Conservation (phyloP, 1,140 invertebrate genomes). For the Papilio polyxenes region DNA sequence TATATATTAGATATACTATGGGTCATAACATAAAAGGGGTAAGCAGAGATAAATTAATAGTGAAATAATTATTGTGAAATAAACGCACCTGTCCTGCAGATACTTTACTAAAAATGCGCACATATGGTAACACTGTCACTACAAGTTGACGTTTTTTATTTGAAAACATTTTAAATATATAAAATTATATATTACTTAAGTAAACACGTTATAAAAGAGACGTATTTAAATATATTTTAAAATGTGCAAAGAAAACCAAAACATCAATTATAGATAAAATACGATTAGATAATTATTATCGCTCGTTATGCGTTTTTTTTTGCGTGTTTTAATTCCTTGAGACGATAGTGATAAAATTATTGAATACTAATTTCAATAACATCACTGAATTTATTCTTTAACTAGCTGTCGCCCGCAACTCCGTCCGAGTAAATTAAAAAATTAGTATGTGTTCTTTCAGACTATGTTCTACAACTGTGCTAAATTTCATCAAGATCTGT, state of each 20-base stretch:
- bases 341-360: slow-evolving; percentile 5
- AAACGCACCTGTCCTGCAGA: slow-evolving; percentile 63
- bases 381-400: too few relatives aligned
- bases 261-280: not conserved
- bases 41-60: not conserved
- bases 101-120: slow-evolving; percentile 70
- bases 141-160: slow-evolving; percentile 51
- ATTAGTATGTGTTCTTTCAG: too few relatives aligned
- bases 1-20: too few relatives aligned
- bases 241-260: slow-evolving; percentile 11
- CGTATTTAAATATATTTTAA: not conserved
- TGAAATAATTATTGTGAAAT: not conserved
- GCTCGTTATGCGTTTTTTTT: not conserved
- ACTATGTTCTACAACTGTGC: too few relatives aligned
- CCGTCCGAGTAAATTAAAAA: too few relatives aligned
- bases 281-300: not conserved
- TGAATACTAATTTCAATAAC: not conserved
- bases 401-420: too few relatives aligned
- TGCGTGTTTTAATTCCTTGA: not conserved
- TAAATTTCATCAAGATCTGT: too few relatives aligned
- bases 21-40: too few relatives aligned
- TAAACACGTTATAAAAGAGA: slow-evolving; percentile 12
- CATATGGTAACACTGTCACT: slow-evolving; percentile 61
- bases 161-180: slow-evolving; percentile 40
- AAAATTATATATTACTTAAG: not conserved